Conservation (phyloP, 2,113 vertebrate species). For the Eleginops maclovinus region DNA sequence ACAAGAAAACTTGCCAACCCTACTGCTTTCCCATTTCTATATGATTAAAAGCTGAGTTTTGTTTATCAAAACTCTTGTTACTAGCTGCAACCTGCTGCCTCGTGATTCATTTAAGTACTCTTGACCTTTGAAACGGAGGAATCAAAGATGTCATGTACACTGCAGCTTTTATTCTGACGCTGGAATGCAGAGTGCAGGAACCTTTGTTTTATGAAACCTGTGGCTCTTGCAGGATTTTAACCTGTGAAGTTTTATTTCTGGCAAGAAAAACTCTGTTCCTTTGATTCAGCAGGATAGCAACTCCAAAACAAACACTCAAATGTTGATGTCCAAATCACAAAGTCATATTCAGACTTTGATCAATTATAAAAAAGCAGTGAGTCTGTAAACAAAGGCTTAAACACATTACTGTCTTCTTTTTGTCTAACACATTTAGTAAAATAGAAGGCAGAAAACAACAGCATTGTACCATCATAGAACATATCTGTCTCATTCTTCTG, state of each 20-base stretch:
- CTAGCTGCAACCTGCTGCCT: background rate
- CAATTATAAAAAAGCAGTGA: conserved; percentile 28
- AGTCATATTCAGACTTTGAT: conserved; percentile 14
- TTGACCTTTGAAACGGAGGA: conserved; percentile 65
- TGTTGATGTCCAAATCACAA: background rate
- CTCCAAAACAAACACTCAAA: conserved; percentile 40
- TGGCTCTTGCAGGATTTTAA: conserved; percentile 30
- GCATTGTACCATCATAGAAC: conserved; percentile 30
- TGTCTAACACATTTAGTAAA: conserved; percentile 40
- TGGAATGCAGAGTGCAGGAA: background rate
- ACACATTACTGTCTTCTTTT: conserved; percentile 7
- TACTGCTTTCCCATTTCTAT: background rate
- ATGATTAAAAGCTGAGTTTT: background rate
- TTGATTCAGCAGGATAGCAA: background rate
- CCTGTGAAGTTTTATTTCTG: background rate
- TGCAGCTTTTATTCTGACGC: background rate
- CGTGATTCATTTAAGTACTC: conserved; percentile 38
- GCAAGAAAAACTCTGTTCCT: background rate
- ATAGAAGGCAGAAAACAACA: conserved; percentile 39
- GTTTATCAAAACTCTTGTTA: background rate
- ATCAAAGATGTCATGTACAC: conserved; percentile 22
- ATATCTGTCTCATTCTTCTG: conserved; percentile 44
- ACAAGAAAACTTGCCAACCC: background rate
- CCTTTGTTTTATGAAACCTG: conserved; percentile 22
- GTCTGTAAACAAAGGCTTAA: conserved; percentile 52